Base-by-base conservation (phyloP, 2,797 vertebrate species). In the Takifugu ocellatus region DNA sequence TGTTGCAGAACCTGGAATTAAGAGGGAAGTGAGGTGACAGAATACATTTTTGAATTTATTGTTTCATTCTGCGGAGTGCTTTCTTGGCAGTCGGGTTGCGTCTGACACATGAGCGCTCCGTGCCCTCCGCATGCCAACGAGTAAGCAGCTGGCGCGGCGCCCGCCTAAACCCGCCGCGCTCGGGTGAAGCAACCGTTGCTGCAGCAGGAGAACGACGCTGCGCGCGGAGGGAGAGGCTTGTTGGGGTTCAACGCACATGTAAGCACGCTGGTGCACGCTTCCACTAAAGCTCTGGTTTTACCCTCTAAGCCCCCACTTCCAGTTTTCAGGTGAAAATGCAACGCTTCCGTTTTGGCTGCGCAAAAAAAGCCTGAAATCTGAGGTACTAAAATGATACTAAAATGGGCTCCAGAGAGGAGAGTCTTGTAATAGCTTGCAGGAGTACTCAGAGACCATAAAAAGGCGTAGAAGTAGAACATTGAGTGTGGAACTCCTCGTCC, bases 61-160 rank as follows among this genome's bases (percentile, higher is more conserved):
- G 70, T 77, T 84, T 80, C 49, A 55, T 78, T 76, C 61, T 71
- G 45, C 48, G 46, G 66, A 69, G 68, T 25, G 54, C 27, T 44
- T 49, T 68, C 68, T 71, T 86, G 79, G 82, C 82, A 81, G 79
- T 63, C 21, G 51, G 63, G 56, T 74, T 71, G 72, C 81, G 69
- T 77, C 61, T 67, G 54, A 82, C 78, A 81, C 61, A 56, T 12
- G 31, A 63, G 49, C 51, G 54, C 43, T 74, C 59, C 77, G 76
- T 68, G 66, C 47, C 56, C 74, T 17, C 49, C 57, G 59, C 68
- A 70, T 70, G 75, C 56, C 65, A 84, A 63, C 26, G 54, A 63
- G 53, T 52, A 55, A 68, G 63, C 52, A 55, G 57, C 11, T 86
- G 83, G 83, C 77, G 21, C 3, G 6, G 26, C n/a, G 78, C 85